Percentiles rank a stretch among this genome's conserved stretches.
phyloP scores from a whole-genome alignment of 2,888 invertebrate species.

The Sycophila texana region DNA sequence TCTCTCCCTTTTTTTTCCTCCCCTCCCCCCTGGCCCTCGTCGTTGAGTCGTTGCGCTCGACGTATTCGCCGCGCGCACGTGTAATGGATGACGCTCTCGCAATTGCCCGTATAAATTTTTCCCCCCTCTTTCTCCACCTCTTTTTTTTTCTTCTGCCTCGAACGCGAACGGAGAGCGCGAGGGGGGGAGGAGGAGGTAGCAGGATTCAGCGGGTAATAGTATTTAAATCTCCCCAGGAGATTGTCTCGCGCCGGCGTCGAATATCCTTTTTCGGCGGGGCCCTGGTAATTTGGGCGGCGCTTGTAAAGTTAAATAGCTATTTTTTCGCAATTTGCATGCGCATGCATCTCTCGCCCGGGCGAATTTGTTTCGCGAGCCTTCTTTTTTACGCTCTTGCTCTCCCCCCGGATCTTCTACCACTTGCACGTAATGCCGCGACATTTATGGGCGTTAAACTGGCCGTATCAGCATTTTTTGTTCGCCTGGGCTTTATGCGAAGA shows the following conservation, averaged over 20 bases:
- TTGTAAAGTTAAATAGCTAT: slow-evolving; percentile 33
- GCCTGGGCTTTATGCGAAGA: slow-evolving; percentile 32
- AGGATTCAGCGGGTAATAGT: slow-evolving; percentile 30
- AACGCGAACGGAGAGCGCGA: no score
- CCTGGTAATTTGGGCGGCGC: neutral
- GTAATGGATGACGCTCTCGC: slow-evolving; percentile 46
- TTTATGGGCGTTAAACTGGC: slow-evolving; percentile 45
- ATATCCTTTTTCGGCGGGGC: slow-evolving; percentile 3
- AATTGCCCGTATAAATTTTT: slow-evolving; percentile 46
- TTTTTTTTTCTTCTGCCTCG: neutral
- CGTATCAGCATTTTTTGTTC: slow-evolving; percentile 46
- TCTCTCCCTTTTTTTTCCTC: neutral
- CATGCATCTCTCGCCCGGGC: slow-evolving; percentile 13
- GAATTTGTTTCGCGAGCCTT: slow-evolving; percentile 15
- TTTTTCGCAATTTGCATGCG: slow-evolving; percentile 42
- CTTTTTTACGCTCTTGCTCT: neutral
- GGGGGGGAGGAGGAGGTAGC: no score
- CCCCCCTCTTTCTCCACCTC: neutral
- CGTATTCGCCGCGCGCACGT: slow-evolving; percentile 38
- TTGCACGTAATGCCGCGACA: slow-evolving; percentile 1
- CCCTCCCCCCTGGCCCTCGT: neutral
- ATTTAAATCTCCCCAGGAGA: slow-evolving; percentile 30
- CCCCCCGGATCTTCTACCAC: neutral
- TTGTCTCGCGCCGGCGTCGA: neutral
- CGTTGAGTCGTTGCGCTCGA: neutral